Conservation (phyloP, 2,888 invertebrate species). For the Drosophila testacea region DNA sequence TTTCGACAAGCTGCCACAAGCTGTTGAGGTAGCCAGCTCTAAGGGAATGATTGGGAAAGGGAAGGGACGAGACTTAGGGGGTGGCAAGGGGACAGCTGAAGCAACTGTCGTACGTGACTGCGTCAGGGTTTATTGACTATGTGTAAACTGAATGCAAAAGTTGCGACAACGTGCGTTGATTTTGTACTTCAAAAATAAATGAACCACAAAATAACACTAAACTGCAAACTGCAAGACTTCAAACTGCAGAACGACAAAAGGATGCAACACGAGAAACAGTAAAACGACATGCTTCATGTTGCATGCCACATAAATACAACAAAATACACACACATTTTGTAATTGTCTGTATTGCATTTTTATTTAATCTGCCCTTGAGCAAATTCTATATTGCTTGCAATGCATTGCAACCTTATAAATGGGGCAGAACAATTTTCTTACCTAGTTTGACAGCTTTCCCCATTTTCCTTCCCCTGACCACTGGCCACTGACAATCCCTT, state of each 20-base stretch:
- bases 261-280: slow-evolving; percentile 2
- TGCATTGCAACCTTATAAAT: slow-evolving; percentile 9
- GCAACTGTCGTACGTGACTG: slow-evolving; percentile 58
- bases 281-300: slow-evolving; percentile 12
- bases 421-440: slow-evolving; percentile 19
- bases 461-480: background rate
- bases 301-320: slow-evolving; percentile 22
- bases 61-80: background rate
- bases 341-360: slow-evolving; percentile 45
- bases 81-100: background rate
- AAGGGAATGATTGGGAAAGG: background rate
- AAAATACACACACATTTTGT: slow-evolving; percentile 9
- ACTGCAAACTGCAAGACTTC: slow-evolving; percentile 13
- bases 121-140: slow-evolving; percentile 61
- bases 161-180: slow-evolving; percentile 63
- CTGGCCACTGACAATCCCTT: background rate
- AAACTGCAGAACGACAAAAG: slow-evolving; percentile 5
- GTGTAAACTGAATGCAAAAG: slow-evolving; percentile 71
- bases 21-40: slow-evolving; percentile 38
- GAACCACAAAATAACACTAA: slow-evolving; percentile 63
- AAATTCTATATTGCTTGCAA: slow-evolving; percentile 1
- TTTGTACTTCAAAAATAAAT: slow-evolving; percentile 69
- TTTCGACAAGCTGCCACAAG: slow-evolving; percentile 77
- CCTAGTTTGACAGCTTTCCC: slow-evolving; percentile 10
- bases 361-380: slow-evolving; percentile 29